These are phyloP conservation scores for Lysiphlebus fabarum DNA, from an alignment of 1,140 invertebrate genomes.

Conservation along the genomic window DNA sequence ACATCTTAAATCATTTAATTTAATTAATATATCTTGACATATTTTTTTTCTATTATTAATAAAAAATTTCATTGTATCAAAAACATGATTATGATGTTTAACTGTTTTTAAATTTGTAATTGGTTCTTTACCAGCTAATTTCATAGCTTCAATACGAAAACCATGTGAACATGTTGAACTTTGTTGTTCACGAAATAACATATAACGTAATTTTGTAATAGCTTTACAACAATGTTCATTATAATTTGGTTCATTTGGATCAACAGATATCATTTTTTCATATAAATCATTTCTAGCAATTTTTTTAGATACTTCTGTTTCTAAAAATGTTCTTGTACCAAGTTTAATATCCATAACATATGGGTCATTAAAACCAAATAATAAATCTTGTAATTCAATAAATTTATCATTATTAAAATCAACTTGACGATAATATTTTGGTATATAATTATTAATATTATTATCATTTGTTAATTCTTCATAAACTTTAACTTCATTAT, in stretches of 20 bases:
- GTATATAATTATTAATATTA: constrained; percentile 73
- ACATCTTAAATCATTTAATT: constrained; percentile 73
- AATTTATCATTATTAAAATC: constrained; percentile 83
- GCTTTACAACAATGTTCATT: constrained; percentile 75
- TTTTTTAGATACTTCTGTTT: constrained; percentile 87
- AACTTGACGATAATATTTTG: constrained; percentile 82
- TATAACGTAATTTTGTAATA: constrained; percentile 90
- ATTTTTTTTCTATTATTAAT: constrained; percentile 66
- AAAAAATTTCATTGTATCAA: constrained; percentile 76
- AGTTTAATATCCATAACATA: constrained; percentile 93
- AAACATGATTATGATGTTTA: constrained; percentile 73
- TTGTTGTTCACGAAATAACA: constrained; percentile 91
- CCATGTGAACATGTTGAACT: constrained; percentile 90
- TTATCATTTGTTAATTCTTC: constrained; percentile 75
- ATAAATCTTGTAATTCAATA: constrained; percentile 85
- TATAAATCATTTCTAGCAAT: constrained; percentile 76
- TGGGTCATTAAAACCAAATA: constrained; percentile 81
- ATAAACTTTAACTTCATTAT: constrained; percentile 78
- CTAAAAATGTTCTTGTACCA: constrained; percentile 88
- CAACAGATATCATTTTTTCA: constrained; percentile 91
- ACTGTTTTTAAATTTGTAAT: constrained; percentile 76
- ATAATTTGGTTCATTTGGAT: constrained; percentile 78
- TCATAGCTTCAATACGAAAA: constrained; percentile 95
- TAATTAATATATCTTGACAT: constrained; percentile 66
- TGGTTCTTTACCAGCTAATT: constrained; percentile 71